phyloP scores from a whole-genome alignment of 2,888 invertebrate species.

The Acleris literana region DNA sequence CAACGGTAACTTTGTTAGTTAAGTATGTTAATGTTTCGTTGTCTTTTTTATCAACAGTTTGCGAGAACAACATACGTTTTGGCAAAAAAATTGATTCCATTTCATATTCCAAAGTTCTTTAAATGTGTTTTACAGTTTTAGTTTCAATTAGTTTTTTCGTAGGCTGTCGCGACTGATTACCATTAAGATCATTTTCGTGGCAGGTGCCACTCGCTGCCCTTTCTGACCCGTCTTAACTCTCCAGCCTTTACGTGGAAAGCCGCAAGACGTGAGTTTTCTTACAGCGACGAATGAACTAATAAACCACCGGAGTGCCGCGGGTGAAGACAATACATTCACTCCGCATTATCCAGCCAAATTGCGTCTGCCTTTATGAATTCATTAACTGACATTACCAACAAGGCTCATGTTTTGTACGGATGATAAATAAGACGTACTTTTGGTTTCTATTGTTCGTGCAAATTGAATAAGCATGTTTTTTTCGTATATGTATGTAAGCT shows the following conservation, averaged over 20 bases:
- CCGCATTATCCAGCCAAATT: constrained; percentile 55
- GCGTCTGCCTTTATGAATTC: constrained; percentile 51
- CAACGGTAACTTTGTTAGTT: too few relatives aligned
- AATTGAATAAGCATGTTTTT: constrained; percentile 1
- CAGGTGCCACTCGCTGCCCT: too few relatives aligned
- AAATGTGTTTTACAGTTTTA: too few relatives aligned
- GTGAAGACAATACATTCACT: constrained; percentile 48
- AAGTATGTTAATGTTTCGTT: too few relatives aligned
- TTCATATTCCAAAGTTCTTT: too few relatives aligned
- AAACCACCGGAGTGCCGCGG: constrained; percentile 23
- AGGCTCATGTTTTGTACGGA: constrained; percentile 51
- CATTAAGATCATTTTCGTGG: too few relatives aligned
- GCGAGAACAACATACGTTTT: too few relatives aligned
- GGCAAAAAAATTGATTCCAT: too few relatives aligned
- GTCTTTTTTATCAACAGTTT: too few relatives aligned
- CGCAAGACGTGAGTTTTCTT: constrained; percentile 20
- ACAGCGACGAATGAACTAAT: constrained; percentile 7
- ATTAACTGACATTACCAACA: constrained; percentile 55
- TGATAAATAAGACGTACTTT: constrained; percentile 25
- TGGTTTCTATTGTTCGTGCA: constrained; percentile 14
- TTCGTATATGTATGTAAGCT: neutral
- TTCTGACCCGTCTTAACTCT: too few relatives aligned
- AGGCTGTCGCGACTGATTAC: too few relatives aligned
- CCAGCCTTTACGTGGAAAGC: constrained; percentile 9
- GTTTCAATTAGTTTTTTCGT: too few relatives aligned